Percentiles rank a stretch among this genome's conserved stretches.
Evolutionary conservation across 2,888 invertebrate genomes (phyloP).

Genomic region (Torymus aiolomorphi): DNA sequence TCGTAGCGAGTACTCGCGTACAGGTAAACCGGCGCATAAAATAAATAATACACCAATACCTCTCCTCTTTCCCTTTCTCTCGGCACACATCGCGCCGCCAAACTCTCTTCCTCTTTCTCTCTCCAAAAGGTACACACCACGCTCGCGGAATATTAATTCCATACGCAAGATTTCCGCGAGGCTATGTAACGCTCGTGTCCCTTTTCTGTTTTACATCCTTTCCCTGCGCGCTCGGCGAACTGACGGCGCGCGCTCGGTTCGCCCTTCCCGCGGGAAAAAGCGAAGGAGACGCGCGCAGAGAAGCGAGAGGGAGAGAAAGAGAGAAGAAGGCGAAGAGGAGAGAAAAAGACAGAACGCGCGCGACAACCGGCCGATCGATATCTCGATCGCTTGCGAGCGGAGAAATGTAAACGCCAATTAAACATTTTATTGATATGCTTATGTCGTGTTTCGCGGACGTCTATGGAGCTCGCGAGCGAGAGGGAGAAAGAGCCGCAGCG

Average conservation of each 20-base stretch:
- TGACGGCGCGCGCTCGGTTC: not conserved
- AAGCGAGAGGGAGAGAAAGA: too few relatives aligned
- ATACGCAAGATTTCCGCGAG: conserved; percentile 39
- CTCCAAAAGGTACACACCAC: not conserved
- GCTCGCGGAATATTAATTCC: conserved; percentile 50
- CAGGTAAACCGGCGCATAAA: conserved; percentile 32
- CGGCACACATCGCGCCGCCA: not conserved
- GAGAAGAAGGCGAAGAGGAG: not conserved
- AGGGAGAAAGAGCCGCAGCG: not conserved
- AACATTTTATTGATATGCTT: conserved; percentile 74
- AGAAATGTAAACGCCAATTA: conserved; percentile 74
- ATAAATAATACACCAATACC: conserved; percentile 53
- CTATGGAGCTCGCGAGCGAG: conserved; percentile 6
- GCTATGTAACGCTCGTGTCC: conserved; percentile 19
- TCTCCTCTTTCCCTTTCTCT: not conserved
- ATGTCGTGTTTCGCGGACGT: conserved; percentile 63
- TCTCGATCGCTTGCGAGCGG: conserved; percentile 69
- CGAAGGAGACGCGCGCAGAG: too few relatives aligned
- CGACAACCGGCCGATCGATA: conserved; percentile 64
- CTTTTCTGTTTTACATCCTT: conserved; percentile 53
- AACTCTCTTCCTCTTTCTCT: not conserved
- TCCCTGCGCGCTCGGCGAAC: conserved; percentile 5
- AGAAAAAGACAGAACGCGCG: not conserved
- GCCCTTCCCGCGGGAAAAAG: conserved; percentile 18
- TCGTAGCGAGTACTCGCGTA: conserved; percentile 5